Conservation (phyloP, 2,797 vertebrate genomes). For the Paguma larvata region DNA sequence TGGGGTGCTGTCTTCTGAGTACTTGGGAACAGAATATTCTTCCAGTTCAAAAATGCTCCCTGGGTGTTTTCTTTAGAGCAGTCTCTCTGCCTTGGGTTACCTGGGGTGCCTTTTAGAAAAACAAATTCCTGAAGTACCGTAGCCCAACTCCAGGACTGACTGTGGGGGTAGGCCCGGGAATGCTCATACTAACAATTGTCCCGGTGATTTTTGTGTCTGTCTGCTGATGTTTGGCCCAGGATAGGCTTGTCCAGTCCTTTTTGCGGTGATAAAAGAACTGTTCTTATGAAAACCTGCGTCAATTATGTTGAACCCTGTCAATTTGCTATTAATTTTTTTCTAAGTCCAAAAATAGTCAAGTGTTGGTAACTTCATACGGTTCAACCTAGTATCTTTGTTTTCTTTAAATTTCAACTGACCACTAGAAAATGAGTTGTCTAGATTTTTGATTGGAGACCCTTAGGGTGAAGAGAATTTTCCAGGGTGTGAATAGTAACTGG, state of each 20-base stretch:
- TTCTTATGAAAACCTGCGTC: neutral
- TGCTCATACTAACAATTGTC: neutral
- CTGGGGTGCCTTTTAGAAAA: neutral
- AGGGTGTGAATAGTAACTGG: neutral
- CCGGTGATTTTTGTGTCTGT: neutral
- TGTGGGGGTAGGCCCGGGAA: neutral
- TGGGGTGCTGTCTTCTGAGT: neutral
- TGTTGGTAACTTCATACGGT: slow-evolving; percentile 5
- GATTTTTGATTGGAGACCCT: neutral
- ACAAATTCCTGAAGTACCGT: neutral
- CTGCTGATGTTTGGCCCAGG: neutral
- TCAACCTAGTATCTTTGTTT: neutral
- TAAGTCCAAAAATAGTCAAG: neutral
- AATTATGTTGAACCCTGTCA: neutral
- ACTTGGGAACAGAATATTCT: neutral
- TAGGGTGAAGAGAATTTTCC: neutral
- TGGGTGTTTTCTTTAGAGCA: neutral
- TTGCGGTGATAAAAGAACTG: neutral
- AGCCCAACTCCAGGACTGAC: neutral
- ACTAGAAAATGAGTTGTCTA: slow-evolving; percentile 32
- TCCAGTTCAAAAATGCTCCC: neutral
- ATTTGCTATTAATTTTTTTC: neutral
- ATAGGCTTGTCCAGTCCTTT: neutral
- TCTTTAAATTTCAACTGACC: slow-evolving; percentile 24
- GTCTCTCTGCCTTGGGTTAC: neutral